phyloP scores from a whole-genome alignment of 2,113 vertebrate genomes.

The Diglossa brunneiventris region DNA sequence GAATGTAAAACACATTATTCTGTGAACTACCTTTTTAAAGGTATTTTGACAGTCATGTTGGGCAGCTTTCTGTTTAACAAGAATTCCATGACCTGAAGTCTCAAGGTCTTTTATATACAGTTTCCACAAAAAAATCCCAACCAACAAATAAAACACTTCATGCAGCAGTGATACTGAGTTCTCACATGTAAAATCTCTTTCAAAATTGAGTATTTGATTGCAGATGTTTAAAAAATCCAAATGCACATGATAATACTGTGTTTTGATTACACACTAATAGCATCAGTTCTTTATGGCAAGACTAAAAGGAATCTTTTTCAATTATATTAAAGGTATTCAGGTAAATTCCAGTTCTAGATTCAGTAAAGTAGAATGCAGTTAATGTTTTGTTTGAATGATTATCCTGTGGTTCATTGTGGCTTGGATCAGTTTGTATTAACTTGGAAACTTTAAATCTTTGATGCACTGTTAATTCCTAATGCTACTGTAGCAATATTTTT shows the following conservation, averaged over 20 bases:
- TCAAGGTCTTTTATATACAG: slow-evolving; percentile 10
- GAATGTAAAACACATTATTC: slow-evolving; percentile 79
- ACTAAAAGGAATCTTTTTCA: not conserved
- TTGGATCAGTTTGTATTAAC: slow-evolving; percentile 26
- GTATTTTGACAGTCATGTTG: slow-evolving; percentile 62
- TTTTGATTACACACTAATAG: not conserved
- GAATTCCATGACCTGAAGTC: slow-evolving; percentile 35
- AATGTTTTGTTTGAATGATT: slow-evolving; percentile 31
- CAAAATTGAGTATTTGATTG: not conserved
- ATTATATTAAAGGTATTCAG: slow-evolving; percentile 11
- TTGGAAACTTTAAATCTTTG: slow-evolving; percentile 38
- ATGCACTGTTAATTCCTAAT: slow-evolving; percentile 62
- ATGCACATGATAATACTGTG: not conserved
- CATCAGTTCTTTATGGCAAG: not conserved
- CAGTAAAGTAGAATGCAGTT: not conserved
- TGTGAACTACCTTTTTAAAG: slow-evolving; percentile 70
- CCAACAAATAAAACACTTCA: not conserved
- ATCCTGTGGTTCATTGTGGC: slow-evolving; percentile 22
- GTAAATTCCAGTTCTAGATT: slow-evolving; percentile 30
- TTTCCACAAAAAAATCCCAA: not conserved
- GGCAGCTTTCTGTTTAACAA: slow-evolving; percentile 66
- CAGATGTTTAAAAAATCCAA: not conserved
- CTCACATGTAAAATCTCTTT: not conserved
- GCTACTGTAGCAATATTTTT: slow-evolving; percentile 59
- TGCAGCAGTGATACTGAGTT: not conserved